Conservation (phyloP, 1,140 invertebrate genomes). For the Drosophila funebris region DNA sequence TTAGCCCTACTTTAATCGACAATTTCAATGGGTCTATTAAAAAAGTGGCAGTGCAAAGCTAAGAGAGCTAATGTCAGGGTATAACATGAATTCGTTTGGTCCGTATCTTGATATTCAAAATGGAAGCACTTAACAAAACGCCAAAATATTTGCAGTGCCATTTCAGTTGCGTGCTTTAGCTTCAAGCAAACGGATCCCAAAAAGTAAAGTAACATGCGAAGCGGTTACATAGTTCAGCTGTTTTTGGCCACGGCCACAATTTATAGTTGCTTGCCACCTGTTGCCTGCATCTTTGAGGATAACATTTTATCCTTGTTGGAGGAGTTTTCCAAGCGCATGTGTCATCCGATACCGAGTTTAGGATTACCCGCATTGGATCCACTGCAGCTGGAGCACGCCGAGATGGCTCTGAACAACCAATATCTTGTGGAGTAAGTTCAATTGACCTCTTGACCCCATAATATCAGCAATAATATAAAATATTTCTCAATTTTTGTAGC, state of each 20-base stretch:
- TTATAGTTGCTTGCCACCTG: constrained; percentile 37
- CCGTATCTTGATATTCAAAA: constrained; percentile 57
- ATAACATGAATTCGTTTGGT: constrained; percentile 1
- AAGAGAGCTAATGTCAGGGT: neutral
- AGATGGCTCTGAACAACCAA: constrained; percentile 56
- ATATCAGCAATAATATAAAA: neutral
- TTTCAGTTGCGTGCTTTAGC: constrained; percentile 36
- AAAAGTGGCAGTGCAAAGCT: neutral
- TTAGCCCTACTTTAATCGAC: neutral
- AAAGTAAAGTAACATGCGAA: constrained; percentile 14
- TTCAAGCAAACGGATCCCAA: constrained; percentile 24
- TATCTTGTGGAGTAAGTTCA: constrained; percentile 71
- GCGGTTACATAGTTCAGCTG: constrained; percentile 13
- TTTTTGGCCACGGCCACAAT: constrained; percentile 40
- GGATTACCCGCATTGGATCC: constrained; percentile 74
- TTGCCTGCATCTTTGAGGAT: constrained; percentile 43
- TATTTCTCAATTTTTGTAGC: constrained; percentile 28
- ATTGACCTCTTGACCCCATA: neutral
- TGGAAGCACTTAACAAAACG: constrained; percentile 57
- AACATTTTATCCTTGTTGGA: constrained; percentile 54
- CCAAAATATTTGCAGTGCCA: neutral
- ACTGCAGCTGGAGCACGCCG: constrained; percentile 40
- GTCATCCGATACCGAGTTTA: constrained; percentile 74
- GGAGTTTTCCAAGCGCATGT: constrained; percentile 68
- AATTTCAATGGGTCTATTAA: neutral